Percentiles rank a stretch among this genome's conserved stretches.
These are phyloP conservation scores for Dendrocincla fuliginosa DNA, from an alignment of 2,797 vertebrate genomes.

Conservation along the genomic window DNA sequence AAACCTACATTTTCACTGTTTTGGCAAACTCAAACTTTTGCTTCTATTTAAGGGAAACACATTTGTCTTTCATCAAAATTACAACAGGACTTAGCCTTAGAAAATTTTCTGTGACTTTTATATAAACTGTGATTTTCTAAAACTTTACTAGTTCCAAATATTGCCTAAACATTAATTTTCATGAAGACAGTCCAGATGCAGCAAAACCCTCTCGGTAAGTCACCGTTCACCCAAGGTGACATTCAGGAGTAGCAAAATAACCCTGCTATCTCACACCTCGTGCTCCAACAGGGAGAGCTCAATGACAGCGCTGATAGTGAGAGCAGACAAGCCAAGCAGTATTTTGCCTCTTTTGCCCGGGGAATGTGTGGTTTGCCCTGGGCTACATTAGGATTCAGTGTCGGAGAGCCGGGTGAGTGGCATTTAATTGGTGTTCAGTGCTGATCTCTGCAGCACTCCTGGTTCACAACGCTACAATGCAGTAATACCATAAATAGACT, in stretches of 20 bases:
- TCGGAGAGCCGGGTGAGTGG: not conserved
- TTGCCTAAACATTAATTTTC: not conserved
- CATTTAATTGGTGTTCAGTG: not conserved
- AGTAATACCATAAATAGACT: constrained; percentile 47
- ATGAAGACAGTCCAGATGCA: not conserved
- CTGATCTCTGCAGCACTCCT: constrained; percentile 29
- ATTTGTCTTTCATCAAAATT: not conserved
- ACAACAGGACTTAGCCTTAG: not conserved
- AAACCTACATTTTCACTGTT: not conserved
- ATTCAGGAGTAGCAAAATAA: not conserved
- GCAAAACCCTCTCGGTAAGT: not conserved
- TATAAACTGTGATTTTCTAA: not conserved
- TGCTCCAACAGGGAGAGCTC: not conserved
- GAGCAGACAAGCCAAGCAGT: not conserved
- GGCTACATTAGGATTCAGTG: not conserved
- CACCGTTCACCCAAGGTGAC: not conserved
- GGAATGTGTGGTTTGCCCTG: not conserved
- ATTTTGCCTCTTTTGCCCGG: not conserved
- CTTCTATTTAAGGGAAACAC: not conserved
- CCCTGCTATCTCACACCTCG: not conserved
- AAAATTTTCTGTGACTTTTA: not conserved
- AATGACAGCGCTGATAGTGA: not conserved
- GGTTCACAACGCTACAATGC: not conserved
- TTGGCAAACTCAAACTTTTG: not conserved
- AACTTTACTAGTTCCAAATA: not conserved